Evolutionary conservation across 2,888 invertebrate genomes (phyloP).

Genomic region (Drosophila helvetica): DNA sequence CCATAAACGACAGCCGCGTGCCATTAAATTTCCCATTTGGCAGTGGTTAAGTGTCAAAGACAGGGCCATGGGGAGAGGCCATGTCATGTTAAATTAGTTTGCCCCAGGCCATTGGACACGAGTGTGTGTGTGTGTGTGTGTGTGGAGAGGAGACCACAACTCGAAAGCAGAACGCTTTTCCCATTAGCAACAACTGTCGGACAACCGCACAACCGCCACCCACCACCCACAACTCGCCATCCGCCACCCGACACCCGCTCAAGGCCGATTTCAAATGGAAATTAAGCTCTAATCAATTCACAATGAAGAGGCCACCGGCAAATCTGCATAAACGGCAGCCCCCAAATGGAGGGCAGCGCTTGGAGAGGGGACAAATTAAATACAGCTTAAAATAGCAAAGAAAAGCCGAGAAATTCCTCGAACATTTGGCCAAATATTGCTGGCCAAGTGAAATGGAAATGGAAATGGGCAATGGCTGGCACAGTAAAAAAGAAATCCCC

Average conservation of each 20-base stretch:
- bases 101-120: conserved; percentile 23
- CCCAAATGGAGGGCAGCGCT: conserved; percentile 5
- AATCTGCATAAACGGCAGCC: conserved; percentile 53
- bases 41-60: conserved; percentile 47
- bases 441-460: conserved; percentile 34
- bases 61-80: conserved; percentile 21
- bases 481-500: conserved; percentile 2
- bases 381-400: conserved; percentile 41
- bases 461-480: neutral
- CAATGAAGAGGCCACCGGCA: conserved; percentile 17
- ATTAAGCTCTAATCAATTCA: conserved; percentile 50
- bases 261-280: conserved; percentile 13
- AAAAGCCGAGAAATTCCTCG: conserved; percentile 14
- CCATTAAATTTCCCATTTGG: conserved; percentile 39
- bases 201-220: neutral
- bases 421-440: conserved; percentile 11
- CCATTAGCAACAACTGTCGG: conserved; percentile 45
- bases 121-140: conserved; percentile 26
- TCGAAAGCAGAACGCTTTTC: conserved; percentile 20
- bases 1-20: conserved; percentile 34
- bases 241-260: conserved; percentile 16
- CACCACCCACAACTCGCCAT: no score
- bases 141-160: conserved; percentile 9
- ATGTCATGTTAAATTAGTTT: conserved; percentile 49
- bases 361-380: conserved; percentile 28